These are phyloP conservation scores for Smittia aterrima DNA, from an alignment of 2,888 invertebrate genomes.

Conservation along the genomic window DNA sequence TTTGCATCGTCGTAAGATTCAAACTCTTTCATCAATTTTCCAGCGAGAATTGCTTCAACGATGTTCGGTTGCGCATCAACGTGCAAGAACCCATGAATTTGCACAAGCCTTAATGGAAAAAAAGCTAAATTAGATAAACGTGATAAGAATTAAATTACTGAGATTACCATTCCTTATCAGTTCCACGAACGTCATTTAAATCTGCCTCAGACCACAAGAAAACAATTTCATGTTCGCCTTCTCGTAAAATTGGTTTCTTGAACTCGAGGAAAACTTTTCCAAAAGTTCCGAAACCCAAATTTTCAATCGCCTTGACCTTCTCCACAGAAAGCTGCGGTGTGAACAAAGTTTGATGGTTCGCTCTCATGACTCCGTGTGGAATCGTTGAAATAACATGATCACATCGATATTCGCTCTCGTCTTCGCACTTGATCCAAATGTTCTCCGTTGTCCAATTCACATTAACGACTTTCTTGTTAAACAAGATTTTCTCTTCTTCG, in stretches of 20 bases:
- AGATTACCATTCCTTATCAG: constrained; percentile 19
- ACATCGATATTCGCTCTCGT: constrained; percentile 49
- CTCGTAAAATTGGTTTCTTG: constrained; percentile 62
- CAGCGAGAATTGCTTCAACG: constrained; percentile 67
- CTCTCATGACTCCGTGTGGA: constrained; percentile 63
- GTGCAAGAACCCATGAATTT: constrained; percentile 65
- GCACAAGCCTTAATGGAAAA: constrained; percentile 56
- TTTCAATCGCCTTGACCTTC: constrained; percentile 55
- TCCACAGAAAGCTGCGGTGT: constrained; percentile 57
- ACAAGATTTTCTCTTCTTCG: constrained; percentile 51
- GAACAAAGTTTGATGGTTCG: constrained; percentile 56
- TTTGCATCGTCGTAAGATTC: constrained; percentile 57
- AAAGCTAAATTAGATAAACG: constrained; percentile 45
- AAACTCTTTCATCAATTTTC: constrained; percentile 59
- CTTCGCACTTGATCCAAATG: constrained; percentile 48
- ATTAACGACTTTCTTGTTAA: constrained; percentile 54
- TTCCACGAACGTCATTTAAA: not conserved
- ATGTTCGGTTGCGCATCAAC: constrained; percentile 56
- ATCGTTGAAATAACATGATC: constrained; percentile 64
- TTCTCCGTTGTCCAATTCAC: constrained; percentile 50
- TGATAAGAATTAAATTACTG: not conserved
- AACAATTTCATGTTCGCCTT: constrained; percentile 48
- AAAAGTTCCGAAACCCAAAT: constrained; percentile 63
- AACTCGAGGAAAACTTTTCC: constrained; percentile 68
- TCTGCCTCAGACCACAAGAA: constrained; percentile 40